Base-by-base conservation (phyloP, 2,888 invertebrate species). In the Luffia ferchaultella region DNA sequence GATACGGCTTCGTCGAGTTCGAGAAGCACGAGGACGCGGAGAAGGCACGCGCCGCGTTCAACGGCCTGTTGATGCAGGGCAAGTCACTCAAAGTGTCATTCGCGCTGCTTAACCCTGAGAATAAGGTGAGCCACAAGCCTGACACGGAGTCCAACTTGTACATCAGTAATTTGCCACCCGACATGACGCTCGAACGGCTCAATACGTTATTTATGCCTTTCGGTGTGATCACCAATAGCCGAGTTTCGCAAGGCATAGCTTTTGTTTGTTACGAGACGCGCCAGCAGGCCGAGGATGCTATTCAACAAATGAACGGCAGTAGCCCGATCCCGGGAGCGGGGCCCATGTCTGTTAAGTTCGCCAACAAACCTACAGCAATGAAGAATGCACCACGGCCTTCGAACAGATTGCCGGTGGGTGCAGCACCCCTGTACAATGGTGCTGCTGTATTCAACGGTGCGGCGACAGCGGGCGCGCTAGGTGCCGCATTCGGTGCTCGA, bases 1-100 rank as follows among this genome's bases (percentile, higher is more conserved):
- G 85, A 20, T 85, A 85, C 63, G 85, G 85, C 12, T 85, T 85
- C 60, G 84, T 85, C 47, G 85, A 85, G 59, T 85, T 79, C 61
- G 79, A 82, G 57, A 77, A 76, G 61, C 79, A 80, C 68, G 84
- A 85, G 73, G 84, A 85, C 66, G 85, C 85, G 1, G 85, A 85
- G 67, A 84, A 84, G 77, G 85, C 85, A 65, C 75, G 85, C 54
- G 65, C 70, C 50, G 82, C 85, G 43, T 85, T 85, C 68, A 84
- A 85, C 73, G 85, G 85, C 43, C 70, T 85, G 52, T 73, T 83
- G 57, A 82, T 85, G 80, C 85, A 84, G 59, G 85, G 85, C 58
- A 84, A 85, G 62, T 84, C 84, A 52, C 70, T 85, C 52, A 84
- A 85, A 62, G 85, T 85, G 59, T 84, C 84, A 51, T 85, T 85